Base-by-base conservation (phyloP, 2,888 invertebrate genomes). In the Drosophila meridiana region DNA sequence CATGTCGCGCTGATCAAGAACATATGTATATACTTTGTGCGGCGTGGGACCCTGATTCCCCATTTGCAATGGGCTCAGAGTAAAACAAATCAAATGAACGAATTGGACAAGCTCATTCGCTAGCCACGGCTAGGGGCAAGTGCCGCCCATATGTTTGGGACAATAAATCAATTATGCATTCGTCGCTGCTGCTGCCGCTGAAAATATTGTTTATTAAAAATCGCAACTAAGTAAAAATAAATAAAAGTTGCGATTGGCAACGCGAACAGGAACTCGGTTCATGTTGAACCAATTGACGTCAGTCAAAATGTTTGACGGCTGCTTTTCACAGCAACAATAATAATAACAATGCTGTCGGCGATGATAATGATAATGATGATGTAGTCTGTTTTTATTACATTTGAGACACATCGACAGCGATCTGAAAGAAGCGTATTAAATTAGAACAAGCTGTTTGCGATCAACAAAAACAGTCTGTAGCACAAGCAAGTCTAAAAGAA, bases 91-190 rank as follows among this genome's bases (percentile, higher is more conserved):
- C 26, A 40, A 48, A 11, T 40, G n/a, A 40, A n/a, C 58, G 30
- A 14, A 30, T 9, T 8, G 1, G 2, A 55, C 6, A 26, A 2
- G 2, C 45, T 26, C n/a, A 13, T n/a, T 30, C 5, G 28, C 0
- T 9, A 48, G n/a, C 13, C 5, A 4, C 3, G 42, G 20, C 42
- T 13, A 0, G 9, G 30, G 14, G 11, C 58, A 13, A 48, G 9
- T 32, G 38, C 4, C n/a, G 40, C 32, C 64, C 28, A 69, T 59
- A 56, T 60, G 69, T 53, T 68, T 50, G 53, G 64, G 66, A 69
- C 48, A 67, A 64, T 73, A 69, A 83, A 74, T 83, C 68, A 77
- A 66, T 69, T 73, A 65, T 67, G 52, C 13, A 57, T 57, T 32
- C 38, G 43, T 9, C 9, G 7, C 59, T 30, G 9, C 26, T 36